A percentile compares a stretch with the other conserved stretches of the same genome.
Conservation (phyloP, 30 jellyfish, hydroid and myxozoan species). For the Aurelia sp. region DNA sequence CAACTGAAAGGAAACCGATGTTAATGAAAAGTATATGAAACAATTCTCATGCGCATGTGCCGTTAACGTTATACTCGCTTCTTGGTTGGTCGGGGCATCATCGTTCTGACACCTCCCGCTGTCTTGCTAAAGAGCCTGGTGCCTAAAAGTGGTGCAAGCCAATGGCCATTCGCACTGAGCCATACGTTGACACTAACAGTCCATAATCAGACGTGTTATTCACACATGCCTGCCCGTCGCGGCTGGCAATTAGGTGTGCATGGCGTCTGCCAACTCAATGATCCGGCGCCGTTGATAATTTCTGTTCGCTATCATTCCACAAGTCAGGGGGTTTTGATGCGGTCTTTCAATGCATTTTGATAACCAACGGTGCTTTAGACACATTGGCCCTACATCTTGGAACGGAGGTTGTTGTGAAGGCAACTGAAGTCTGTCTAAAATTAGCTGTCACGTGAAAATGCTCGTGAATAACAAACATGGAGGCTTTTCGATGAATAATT, state of each 20-base stretch:
- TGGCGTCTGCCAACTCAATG: constrained; percentile 86
- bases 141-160: constrained; percentile 42
- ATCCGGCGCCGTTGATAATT: constrained; percentile 77
- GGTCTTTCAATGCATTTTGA: neutral
- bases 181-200: constrained; percentile 55
- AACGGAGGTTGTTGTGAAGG: too few relatives aligned
- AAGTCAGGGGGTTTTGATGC: constrained; percentile 42
- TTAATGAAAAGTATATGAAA: neutral
- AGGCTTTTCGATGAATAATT: too few relatives aligned
- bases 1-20: constrained; percentile 3
- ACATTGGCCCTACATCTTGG: too few relatives aligned
- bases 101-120: neutral
- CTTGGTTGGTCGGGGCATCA: neutral
- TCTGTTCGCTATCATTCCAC: constrained; percentile 44
- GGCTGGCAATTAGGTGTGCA: constrained; percentile 88
- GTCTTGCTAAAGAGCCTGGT: constrained; percentile 57
- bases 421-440: too few relatives aligned
- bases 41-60: neutral
- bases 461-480: too few relatives aligned
- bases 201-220: constrained; percentile 68
- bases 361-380: neutral
- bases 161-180: constrained; percentile 18
- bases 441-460: too few relatives aligned
- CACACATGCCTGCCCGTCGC: constrained; percentile 83
- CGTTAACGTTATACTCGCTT: neutral